Base-by-base conservation (phyloP, 2,113 vertebrate genomes). In the Pachypanchax playfairii region DNA sequence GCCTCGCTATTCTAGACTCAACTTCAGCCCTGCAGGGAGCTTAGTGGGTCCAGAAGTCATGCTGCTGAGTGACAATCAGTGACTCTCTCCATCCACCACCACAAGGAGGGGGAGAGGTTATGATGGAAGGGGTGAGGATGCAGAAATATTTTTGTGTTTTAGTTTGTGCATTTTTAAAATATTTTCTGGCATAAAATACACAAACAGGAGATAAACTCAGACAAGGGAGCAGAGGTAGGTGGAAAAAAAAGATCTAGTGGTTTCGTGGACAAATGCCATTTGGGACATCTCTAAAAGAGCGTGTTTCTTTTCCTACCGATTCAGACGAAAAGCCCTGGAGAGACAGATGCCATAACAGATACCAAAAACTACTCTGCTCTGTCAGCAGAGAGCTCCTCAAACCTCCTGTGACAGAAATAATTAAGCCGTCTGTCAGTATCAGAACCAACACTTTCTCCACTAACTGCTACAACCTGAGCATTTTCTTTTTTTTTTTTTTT, bases 31-130 rank as follows among this genome's bases (percentile, higher is more conserved):
- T 62, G 57, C 78, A 66, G 68, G 76, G 67, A 71, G 77, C 73
- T 75, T 48, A 77, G 69, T 39, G 38, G 55, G 60, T 46, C 70
- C 58, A 63, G 57, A 69, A 85, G 84, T 80, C 82, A 77, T 49
- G 65, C 73, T 68, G 73, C 70, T 60, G 77, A 79, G 74, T 82
- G 82, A 85, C 75, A 84, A 84, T 84, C 68, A 84, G 66, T 29
- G 35, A 25, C 71, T 79, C 53, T 66, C 65, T 70, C 63, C 52
- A 28, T 43, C 72, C 50, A 26, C 49, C 60, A 21, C 35, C 29
- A 10, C 21, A 7, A 25, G 22, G 43, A 41, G 33, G 41, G n/a
- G 35, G 7, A 50, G 36, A 26, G 18, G 12, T n/a, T n/a, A n/a
- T n/a, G n/a, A n/a, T n/a, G n/a, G 31, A 4, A 5, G 29, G 8